Conservation (phyloP, 2,888 invertebrate species). For the Buathra laborator region DNA sequence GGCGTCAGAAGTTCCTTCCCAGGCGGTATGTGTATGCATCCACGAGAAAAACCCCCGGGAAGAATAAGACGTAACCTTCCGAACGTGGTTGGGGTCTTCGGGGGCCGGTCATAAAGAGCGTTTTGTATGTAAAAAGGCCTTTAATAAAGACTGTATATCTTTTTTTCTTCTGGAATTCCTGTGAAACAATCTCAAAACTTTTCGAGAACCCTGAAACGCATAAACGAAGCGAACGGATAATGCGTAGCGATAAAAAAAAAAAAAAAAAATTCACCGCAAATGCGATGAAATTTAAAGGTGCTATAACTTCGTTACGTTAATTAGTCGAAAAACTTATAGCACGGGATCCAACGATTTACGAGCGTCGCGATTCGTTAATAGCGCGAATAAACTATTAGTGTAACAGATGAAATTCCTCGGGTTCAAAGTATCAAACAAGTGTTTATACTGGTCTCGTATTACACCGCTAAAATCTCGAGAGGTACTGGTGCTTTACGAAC, state of each 20-base stretch:
- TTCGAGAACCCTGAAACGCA: constrained; percentile 21
- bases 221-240: constrained; percentile 22
- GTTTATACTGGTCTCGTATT: constrained; percentile 4
- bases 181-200: constrained; percentile 39
- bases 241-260: not conserved
- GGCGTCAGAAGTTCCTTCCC: constrained; percentile 58
- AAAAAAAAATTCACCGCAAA: constrained; percentile 1
- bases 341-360: not conserved
- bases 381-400: not conserved
- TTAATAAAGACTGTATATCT: constrained; percentile 65
- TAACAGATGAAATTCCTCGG: not conserved
- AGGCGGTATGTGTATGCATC: constrained; percentile 48
- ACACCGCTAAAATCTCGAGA: not conserved
- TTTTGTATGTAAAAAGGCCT: constrained; percentile 63
- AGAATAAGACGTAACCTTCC: constrained; percentile 71
- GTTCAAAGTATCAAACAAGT: not conserved
- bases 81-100: constrained; percentile 54
- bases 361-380: not conserved
- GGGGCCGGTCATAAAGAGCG: constrained; percentile 58
- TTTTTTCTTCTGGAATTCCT: constrained; percentile 58
- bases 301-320: not conserved
- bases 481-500: not conserved
- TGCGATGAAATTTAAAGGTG: not conserved
- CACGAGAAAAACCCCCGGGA: constrained; percentile 66
- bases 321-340: not conserved